Conservation (phyloP, 92 coral and sea anemone species). For the Micromussa lordhowensis region DNA sequence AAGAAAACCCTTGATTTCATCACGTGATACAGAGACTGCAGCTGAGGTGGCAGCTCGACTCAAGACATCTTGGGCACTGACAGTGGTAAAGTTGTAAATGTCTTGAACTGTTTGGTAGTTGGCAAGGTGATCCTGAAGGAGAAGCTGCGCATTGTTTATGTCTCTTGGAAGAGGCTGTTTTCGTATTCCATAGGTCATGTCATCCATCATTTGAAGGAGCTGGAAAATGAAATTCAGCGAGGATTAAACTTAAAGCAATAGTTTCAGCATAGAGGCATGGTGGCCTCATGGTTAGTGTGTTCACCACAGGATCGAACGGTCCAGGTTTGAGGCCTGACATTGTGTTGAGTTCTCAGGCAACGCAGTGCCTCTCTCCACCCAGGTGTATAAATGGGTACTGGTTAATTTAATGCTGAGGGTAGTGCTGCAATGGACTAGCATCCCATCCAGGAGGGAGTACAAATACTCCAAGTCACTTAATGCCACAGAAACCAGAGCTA, state of each 20-base stretch:
- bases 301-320: too few species aligned
- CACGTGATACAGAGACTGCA: constrained; percentile 91
- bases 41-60: constrained; percentile 81
- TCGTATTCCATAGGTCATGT: constrained; percentile 78
- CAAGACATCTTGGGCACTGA: constrained; percentile 90
- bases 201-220: constrained; percentile 90
- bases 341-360: too few species aligned
- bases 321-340: too few species aligned
- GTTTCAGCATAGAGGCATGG: too few species aligned
- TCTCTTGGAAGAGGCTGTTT: constrained; percentile 87
- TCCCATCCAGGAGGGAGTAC: too few species aligned
- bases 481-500: too few species aligned
- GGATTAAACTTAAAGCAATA: background rate
- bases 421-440: too few species aligned
- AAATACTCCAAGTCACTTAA: too few species aligned
- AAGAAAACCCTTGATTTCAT: constrained; percentile 93
- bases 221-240: constrained; percentile 27
- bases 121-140: constrained; percentile 97
- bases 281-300: too few species aligned
- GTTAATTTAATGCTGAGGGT: too few species aligned
- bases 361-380: too few species aligned
- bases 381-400: too few species aligned
- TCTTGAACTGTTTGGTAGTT: constrained; percentile 89
- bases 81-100: constrained; percentile 80
- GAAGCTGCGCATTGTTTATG: constrained; percentile 89